Evolutionary conservation across 2,888 invertebrate species (phyloP), one percentile per base, ranked within the genome.

Genomic region (Epirrhoe alternata): DNA sequence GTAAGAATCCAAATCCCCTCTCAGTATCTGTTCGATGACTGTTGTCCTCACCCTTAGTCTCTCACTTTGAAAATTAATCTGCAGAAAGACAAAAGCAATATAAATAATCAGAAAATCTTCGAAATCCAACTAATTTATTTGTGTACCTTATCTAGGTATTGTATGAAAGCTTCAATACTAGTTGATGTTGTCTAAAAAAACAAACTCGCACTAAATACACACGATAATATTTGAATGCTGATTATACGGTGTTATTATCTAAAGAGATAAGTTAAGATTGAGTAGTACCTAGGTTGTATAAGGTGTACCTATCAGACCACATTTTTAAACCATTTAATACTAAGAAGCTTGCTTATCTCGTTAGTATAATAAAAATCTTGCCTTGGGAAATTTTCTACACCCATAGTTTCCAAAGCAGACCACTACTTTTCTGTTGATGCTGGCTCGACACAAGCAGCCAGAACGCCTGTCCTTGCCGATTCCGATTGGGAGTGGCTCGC

Each of bases 401-500:
- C 85, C 87, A 47, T 90, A 92, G 62, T 93, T 90, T 6, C 94
- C 94, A 64, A 93, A 95, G 75, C 95, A 95, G 0, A 94, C 90
- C 1, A 92, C 83, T 12, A 88, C 83, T 17, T 75, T 81, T 0
- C 77, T 74, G 16, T 83, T 78, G 6, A 67, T 73, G 31, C 84
- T 87, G 50, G 92, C 89, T 30, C 94, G 84, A 76, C 95, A 95
- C 12, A 86, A 77, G 77, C 95, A 95, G 0, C 94, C 94, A 2
- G 93, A 92, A 6, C 56, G 65, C 35, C 70, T 72, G 67, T 93
- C 93, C 45, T 80, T 81, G 0, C 87, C 90, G 1, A 93, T 74
- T 56, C 84, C 81, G 0, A 87, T 74, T 0, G 93, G 92, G 4
- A 93, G 76, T 0, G 77, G 74, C 52, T 86, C 83, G 7, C 74